These are phyloP conservation scores for Ariopsis seemanni DNA, from an alignment of 2,113 vertebrate species.

Conservation along the genomic window DNA sequence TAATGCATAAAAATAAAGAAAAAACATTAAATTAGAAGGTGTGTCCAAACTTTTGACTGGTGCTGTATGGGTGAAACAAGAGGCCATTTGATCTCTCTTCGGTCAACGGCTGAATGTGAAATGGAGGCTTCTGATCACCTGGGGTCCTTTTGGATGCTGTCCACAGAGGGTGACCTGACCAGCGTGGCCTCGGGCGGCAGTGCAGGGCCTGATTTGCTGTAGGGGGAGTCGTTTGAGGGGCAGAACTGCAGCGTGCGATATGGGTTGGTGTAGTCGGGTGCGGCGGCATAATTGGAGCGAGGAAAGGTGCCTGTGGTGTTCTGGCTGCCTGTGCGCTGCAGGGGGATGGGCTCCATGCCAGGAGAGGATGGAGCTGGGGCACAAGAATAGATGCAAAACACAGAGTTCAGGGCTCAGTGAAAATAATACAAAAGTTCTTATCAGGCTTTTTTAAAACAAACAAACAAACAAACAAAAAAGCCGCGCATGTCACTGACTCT, in stretches of 20 bases:
- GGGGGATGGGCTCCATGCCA: constrained; percentile 97
- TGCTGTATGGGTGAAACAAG: not conserved
- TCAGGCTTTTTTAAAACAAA: not conserved
- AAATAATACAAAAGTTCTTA: constrained; percentile 64
- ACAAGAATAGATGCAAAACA: constrained; percentile 95
- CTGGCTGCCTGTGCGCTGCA: constrained; percentile 98
- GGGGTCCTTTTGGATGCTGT: constrained; percentile 99
- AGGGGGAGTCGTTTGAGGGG: constrained; percentile 94
- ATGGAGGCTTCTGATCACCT: constrained; percentile 77
- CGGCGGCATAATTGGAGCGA: constrained; percentile 90
- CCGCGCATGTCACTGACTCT: not conserved
- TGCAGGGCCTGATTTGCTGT: constrained; percentile 97
- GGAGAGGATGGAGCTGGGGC: constrained; percentile 96
- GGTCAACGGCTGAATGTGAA: constrained; percentile 39
- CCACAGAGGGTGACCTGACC: constrained; percentile 95
- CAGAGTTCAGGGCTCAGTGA: constrained; percentile 96
- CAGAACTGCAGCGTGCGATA: constrained; percentile 99
- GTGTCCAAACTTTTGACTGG: too few species aligned
- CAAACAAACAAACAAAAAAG: not conserved
- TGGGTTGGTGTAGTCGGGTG: constrained; percentile 90
- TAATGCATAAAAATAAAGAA: too few species aligned
- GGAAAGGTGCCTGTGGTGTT: constrained; percentile 87
- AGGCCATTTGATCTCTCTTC: not conserved
- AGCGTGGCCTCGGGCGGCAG: constrained; percentile 92
- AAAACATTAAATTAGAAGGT: too few species aligned